Base-by-base conservation (phyloP, 2,888 invertebrate genomes). In the Dryobota labecula region DNA sequence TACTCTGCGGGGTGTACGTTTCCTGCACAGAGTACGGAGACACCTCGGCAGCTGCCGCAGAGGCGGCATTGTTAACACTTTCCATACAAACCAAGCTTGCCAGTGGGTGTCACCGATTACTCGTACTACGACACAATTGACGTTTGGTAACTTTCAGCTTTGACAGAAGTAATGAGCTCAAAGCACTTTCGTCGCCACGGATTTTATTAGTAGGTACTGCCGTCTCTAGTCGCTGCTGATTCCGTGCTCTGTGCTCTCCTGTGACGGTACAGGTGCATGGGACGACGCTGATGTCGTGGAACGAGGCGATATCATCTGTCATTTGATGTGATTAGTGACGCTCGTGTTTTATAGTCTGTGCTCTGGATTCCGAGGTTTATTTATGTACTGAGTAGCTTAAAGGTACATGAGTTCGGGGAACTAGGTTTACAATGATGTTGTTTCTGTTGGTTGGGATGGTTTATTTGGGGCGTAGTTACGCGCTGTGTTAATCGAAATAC, bases 321-420 rank as follows among this genome's bases (percentile, higher is more conserved):
- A 91, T 93, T 92, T 90, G 85, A 84, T 81, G 68, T 74, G 84
- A 92, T 94, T 94, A 81, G 93, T 89, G 83, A 92, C 89, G 92
- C 87, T 83, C 78, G 79, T 82, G 87, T 86, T 88, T 86, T 87
- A 81, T 86, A 78, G 47, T 49, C 49, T 67, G 66, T 82, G 66
- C 64, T 76, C 60, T 49, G 74, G 71, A 73, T 84, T 82, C 85
- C 70, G 58, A 58, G 49, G 45, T 70, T 83, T 67, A 73, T 79
- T 83, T 75, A 80, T 80, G 38, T 84, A 80, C 60, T 61, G 73
- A 47, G 57, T 18, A 56, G 38, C 54, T 66, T 75, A 66, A n/a
- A n/a, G n/a, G n/a, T 80, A 75, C 63, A 80, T 83, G 68, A 56
- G 76, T 80, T 80, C 54, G 69, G 18, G 51, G 76, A 84, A 84